Percentiles rank a stretch among this genome's conserved stretches.
Conservation (phyloP, 2,113 vertebrate genomes). For the Epinephelus fuscoguttatus region DNA sequence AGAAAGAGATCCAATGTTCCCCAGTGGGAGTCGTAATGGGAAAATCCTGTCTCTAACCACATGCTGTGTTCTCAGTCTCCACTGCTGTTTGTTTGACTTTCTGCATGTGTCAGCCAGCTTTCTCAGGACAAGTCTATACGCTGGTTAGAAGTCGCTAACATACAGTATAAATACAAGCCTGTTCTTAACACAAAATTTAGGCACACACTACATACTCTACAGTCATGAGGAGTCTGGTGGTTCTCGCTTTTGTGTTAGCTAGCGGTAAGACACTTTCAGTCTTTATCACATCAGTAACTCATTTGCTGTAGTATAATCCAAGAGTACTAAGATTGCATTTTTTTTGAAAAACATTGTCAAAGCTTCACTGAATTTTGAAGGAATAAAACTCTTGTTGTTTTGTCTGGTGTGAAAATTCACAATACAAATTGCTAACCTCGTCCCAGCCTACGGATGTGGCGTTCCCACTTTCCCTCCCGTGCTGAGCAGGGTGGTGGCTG, state of each 20-base stretch:
- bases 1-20: neutral
- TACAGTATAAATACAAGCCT: slow-evolving; percentile 67
- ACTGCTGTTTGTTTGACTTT: slow-evolving; percentile 47
- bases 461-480: slow-evolving; percentile 73
- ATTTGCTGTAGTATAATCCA: neutral
- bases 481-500: slow-evolving; percentile 79
- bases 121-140: neutral
- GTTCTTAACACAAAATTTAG: neutral
- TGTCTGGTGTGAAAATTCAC: neutral
- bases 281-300: neutral
- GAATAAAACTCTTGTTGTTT: neutral
- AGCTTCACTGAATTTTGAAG: neutral
- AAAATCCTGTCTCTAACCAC: slow-evolving; percentile 58
- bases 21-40: slow-evolving; percentile 32
- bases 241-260: slow-evolving; percentile 71
- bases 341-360: neutral
- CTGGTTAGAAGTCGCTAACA: neutral
- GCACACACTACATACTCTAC: slow-evolving; percentile 2
- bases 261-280: slow-evolving; percentile 65
- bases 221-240: slow-evolving; percentile 77
- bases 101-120: slow-evolving; percentile 28
- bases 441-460: slow-evolving; percentile 79
- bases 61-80: slow-evolving; percentile 28
- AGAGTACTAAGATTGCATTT: neutral
- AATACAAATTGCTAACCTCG: no score